Evolutionary conservation across 2,113 vertebrate species (phyloP), one percentile per base, ranked within the genome.

Genomic region (Hipposideros armiger): DNA sequence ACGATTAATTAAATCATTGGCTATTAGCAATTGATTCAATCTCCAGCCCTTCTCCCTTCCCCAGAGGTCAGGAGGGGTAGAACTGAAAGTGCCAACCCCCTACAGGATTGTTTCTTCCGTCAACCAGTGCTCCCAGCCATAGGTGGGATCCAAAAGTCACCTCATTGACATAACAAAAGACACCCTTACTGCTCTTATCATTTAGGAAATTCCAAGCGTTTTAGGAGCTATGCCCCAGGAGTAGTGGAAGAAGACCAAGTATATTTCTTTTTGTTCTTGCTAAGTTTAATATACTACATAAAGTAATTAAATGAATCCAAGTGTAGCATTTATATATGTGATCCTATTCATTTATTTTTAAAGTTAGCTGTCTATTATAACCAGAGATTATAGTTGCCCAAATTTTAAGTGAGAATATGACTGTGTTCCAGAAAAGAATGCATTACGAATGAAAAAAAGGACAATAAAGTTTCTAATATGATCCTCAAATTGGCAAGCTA

Each of bases 241-340:
- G 88, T 73, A 54, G 36, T 36, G 58, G n/a, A 67, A 17, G 60
- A 54, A 81, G 56, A 66, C 76, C 56, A 52, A 72, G 4, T 81
- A 26, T 67, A 69, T 86, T 85, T 93, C 62, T 66, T 54, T 81
- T 84, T 84, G 70, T 56, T 67, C 32, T 73, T 90, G 13, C n/a
- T 85, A 54, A 67, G 20, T 84, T 67, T 50, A 67, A 84, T 67
- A 26, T 36, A 26, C 62, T 50, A 32, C 30, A 24, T 52, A 50
- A 67, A 84, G 52, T 67, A 67, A 84, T 84, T 67, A 67, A 67
- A 66, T 66, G 40, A 8, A 50, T 40, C 20, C n/a, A 60, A 14
- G 77, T 8, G 36, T 67, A 67, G 45, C 24, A 67, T 14, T 84
- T 67, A 52, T 32, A 5, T 72, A 52, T n/a, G 2, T 47, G 14